phyloP scores from a whole-genome alignment of 2,888 invertebrate species.

The Apoda limacodes region DNA sequence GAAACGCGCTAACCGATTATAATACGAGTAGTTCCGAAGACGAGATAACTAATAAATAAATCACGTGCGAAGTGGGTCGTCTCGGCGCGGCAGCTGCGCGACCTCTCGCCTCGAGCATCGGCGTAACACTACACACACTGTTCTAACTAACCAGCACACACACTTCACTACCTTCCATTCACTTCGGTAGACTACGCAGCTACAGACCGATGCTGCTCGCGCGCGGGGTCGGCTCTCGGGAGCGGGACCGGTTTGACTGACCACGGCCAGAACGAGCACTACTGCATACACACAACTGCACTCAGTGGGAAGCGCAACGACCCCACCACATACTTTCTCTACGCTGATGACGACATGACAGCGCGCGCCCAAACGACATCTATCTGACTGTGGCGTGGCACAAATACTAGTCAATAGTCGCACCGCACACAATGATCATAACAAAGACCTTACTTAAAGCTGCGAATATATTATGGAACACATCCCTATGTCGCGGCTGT shows the following conservation, averaged over 20 bases:
- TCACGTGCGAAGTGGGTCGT: constrained; percentile 39
- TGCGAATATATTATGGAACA: too few species aligned
- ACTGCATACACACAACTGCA: too few species aligned
- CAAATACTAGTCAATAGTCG: too few species aligned
- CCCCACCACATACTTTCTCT: too few species aligned
- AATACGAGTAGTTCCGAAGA: constrained; percentile 2
- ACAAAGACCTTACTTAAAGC: too few species aligned
- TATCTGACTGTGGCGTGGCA: too few species aligned
- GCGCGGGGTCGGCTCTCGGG: not conserved
- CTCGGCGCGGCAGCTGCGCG: constrained; percentile 19
- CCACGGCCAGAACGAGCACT: not conserved
- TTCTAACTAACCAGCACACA: constrained; percentile 4
- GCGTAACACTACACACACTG: constrained; percentile 21
- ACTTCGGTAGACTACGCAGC: constrained; percentile 60
- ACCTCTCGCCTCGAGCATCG: constrained; percentile 29
- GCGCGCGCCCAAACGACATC: too few species aligned
- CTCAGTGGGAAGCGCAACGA: too few species aligned
- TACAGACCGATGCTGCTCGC: constrained; percentile 17
- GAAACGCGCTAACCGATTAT: constrained; percentile 7
- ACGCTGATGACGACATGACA: too few species aligned
- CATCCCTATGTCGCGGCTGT: too few species aligned
- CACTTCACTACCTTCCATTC: constrained; percentile 55
- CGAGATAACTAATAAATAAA: too few species aligned
- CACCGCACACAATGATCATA: too few species aligned
- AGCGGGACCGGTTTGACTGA: not conserved